Base-by-base conservation (phyloP, 2,888 invertebrate species). In the Morpho achilles region DNA sequence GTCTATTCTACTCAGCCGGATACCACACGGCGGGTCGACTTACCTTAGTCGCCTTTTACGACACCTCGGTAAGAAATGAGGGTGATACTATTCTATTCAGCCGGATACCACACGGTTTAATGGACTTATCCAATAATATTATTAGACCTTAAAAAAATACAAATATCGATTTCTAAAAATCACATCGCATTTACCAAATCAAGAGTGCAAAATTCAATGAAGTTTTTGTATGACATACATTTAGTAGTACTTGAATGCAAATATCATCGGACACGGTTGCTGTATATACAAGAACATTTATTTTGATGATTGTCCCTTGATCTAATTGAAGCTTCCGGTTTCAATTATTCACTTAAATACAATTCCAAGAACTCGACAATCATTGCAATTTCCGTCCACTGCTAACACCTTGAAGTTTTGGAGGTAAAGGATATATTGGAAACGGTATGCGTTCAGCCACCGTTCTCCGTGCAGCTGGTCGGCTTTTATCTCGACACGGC, bases 401-500 rank as follows among this genome's bases (percentile, higher is more conserved):
- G 46, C 7, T 32, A 40, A 59, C 50, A 54, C 50, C 48, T 54
- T 54, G 47, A 45, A 45, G 52, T 46, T 61, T 62, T 58, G 48
- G 63, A 60, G 50, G 53, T 51, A 60, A 61, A 63, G 63, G 63
- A 63, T 63, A 55, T 57, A 74, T 72, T 76, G 74, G 74, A 76
- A 75, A 72, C 72, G 75, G 81, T 77, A 80, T 81, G 82, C 78
- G 80, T 79, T 77, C 76, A 77, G 77, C 78, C 74, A 77, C 74
- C 71, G 69, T 70, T 72, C 69, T 66, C 66, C 65, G 67, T 78
- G 78, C 82, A 77, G 78, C 77, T 80, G 76, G 79, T 75, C 76
- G 72, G 80, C 79, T 76, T 79, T 77, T 82, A 80, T 81, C 87
- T 86, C 84, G 87, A 84, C 82, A 87, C 87, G 86, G 87, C 82